Evolutionary conservation across 2,888 invertebrate genomes (phyloP).

Genomic region (Epirrhoe alternata): DNA sequence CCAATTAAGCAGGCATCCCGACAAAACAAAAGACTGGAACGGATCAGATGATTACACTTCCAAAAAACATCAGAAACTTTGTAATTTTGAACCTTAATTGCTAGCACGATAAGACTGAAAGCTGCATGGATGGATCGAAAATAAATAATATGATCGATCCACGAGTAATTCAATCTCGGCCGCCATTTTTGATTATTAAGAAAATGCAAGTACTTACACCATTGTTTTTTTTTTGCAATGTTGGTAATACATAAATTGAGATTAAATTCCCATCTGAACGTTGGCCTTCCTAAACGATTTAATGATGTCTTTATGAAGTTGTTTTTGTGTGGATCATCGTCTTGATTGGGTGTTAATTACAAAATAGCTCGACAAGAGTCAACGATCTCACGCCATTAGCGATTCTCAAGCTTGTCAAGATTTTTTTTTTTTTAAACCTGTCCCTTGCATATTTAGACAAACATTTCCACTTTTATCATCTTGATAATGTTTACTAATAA

Average conservation of each 20-base stretch:
- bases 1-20: constrained; percentile 65
- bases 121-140: constrained; percentile 39
- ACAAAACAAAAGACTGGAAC: constrained; percentile 59
- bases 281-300: constrained; percentile 33
- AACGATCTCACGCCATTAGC: constrained; percentile 56
- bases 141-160: constrained; percentile 44
- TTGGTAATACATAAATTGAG: constrained; percentile 5
- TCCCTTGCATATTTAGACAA: constrained; percentile 1
- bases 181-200: constrained; percentile 59
- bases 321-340: constrained; percentile 52
- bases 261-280: constrained; percentile 29
- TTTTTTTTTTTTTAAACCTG: constrained; percentile 39
- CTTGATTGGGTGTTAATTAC: constrained; percentile 68
- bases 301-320: constrained; percentile 45
- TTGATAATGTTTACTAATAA: constrained; percentile 7
- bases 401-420: constrained; percentile 35
- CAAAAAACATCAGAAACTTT: constrained; percentile 46
- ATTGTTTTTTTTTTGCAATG: constrained; percentile 46
- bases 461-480: constrained; percentile 8
- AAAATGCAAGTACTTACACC: constrained; percentile 38
- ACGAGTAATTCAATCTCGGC: constrained; percentile 58
- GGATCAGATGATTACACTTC: constrained; percentile 53
- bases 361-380: constrained; percentile 63
- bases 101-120: constrained; percentile 42
- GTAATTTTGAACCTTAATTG: constrained; percentile 47